Conservation (phyloP, 2,888 invertebrate species). For the Callyntrura sp. region DNA sequence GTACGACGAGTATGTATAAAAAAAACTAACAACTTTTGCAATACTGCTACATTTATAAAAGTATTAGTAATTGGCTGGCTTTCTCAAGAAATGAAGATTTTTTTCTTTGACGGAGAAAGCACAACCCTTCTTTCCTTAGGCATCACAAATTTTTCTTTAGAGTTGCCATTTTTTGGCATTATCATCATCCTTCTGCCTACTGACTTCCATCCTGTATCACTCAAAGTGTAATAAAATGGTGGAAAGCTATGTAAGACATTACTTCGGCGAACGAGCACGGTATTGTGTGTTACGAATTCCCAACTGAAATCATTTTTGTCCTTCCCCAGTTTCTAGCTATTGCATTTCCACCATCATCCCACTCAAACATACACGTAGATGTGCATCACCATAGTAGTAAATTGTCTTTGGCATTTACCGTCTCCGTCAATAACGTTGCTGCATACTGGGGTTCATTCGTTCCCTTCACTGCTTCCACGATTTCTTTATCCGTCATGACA, state of each 20-base stretch:
- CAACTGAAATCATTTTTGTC: neutral
- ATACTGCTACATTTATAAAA: neutral
- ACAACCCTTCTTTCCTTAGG: neutral
- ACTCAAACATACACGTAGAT: too few species aligned
- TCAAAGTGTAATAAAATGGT: too few species aligned
- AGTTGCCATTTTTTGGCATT: neutral
- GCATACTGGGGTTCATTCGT: slow-evolving; percentile 86
- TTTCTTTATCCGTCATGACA: slow-evolving; percentile 86
- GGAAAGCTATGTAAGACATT: too few species aligned
- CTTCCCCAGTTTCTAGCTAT: neutral
- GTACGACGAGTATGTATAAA: neutral
- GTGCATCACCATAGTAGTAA: too few species aligned
- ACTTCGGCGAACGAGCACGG: too few species aligned
- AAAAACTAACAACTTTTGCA: neutral
- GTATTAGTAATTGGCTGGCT: slow-evolving; percentile 51
- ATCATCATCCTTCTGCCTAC: slow-evolving; percentile 16
- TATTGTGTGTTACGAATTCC: too few species aligned
- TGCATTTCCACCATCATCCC: too few species aligned
- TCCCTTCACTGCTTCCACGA: slow-evolving; percentile 85
- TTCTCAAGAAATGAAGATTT: slow-evolving; percentile 8
- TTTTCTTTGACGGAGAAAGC: neutral
- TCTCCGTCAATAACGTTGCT: slow-evolving; percentile 85
- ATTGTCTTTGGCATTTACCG: too few species aligned
- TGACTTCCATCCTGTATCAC: too few species aligned
- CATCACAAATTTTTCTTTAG: neutral